Evolutionary conservation across 2,888 invertebrate species (phyloP).

Genomic region (Tridacna crocea): DNA sequence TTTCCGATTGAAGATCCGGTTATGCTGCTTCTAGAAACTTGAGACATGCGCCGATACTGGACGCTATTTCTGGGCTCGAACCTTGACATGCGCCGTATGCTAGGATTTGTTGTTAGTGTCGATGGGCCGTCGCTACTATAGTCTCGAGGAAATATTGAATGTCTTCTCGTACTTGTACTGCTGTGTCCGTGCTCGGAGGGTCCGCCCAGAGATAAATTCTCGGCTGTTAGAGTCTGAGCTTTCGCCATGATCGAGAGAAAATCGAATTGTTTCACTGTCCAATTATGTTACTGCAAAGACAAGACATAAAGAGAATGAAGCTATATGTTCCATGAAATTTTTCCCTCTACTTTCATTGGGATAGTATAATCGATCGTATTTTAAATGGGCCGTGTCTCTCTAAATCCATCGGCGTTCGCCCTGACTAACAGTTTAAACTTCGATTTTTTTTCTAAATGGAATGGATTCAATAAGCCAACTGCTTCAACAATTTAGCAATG

Average conservation of each 20-base stretch:
- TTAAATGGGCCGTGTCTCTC: too few species aligned
- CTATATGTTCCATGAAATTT: too few species aligned
- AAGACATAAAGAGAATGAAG: neutral
- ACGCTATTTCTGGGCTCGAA: slow-evolving; percentile 71
- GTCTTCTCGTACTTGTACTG: slow-evolving; percentile 34
- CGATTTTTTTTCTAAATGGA: too few species aligned
- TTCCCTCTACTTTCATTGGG: too few species aligned
- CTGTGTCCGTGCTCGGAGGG: slow-evolving; percentile 30
- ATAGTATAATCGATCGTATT: too few species aligned
- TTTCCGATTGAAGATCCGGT: slow-evolving; percentile 72
- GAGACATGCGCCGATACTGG: slow-evolving; percentile 75
- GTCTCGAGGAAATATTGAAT: slow-evolving; percentile 49
- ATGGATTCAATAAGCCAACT: too few species aligned
- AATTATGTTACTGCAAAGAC: neutral
- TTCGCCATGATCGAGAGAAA: slow-evolving; percentile 46
- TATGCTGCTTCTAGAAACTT: slow-evolving; percentile 72
- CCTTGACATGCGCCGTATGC: slow-evolving; percentile 71
- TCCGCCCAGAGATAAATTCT: slow-evolving; percentile 44
- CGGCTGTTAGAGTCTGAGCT: slow-evolving; percentile 48
- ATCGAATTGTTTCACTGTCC: neutral
- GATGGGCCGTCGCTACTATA: slow-evolving; percentile 37
- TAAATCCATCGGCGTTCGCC: too few species aligned
- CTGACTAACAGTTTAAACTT: too few species aligned
- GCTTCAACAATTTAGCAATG: too few species aligned
- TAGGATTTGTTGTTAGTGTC: slow-evolving; percentile 64